Conservation (phyloP, 2,113 vertebrate genomes). For the Rostratula benghalensis region DNA sequence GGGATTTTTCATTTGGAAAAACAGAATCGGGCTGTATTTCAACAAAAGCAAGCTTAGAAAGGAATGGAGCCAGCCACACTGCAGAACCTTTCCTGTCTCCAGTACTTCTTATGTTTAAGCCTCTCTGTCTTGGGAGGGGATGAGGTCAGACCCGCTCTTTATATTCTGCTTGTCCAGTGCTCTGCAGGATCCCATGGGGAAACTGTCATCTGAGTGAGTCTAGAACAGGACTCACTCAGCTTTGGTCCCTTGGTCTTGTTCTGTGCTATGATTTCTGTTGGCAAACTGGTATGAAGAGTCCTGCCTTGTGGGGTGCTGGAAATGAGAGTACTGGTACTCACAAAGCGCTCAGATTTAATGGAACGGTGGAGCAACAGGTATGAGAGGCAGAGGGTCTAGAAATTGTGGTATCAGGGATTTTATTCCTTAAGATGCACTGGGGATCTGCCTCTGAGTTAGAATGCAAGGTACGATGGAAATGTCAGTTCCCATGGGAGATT, state of each 20-base stretch:
- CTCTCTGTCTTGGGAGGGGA: neutral
- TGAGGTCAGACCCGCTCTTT: neutral
- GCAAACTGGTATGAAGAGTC: neutral
- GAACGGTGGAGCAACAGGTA: neutral
- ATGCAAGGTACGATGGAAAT: neutral
- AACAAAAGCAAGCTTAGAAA: neutral
- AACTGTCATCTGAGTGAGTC: neutral
- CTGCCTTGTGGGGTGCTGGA: neutral
- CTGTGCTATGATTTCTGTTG: neutral
- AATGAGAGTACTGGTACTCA: neutral
- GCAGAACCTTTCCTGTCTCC: neutral
- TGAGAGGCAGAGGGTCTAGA: neutral
- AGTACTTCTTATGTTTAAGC: neutral
- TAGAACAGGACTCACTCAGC: neutral
- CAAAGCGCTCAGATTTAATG: rapidly evolving
- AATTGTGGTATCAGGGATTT: neutral
- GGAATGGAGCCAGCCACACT: neutral
- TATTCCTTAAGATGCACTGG: neutral
- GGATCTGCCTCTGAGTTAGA: neutral
- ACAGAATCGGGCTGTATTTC: neutral
- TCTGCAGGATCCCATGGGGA: neutral
- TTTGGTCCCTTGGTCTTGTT: neutral
- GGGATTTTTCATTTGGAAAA: neutral
- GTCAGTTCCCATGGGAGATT: neutral
- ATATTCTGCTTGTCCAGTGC: neutral